These are phyloP conservation scores for Sycophila sp. DNA, from an alignment of 1,140 invertebrate species.

Conservation along the genomic window DNA sequence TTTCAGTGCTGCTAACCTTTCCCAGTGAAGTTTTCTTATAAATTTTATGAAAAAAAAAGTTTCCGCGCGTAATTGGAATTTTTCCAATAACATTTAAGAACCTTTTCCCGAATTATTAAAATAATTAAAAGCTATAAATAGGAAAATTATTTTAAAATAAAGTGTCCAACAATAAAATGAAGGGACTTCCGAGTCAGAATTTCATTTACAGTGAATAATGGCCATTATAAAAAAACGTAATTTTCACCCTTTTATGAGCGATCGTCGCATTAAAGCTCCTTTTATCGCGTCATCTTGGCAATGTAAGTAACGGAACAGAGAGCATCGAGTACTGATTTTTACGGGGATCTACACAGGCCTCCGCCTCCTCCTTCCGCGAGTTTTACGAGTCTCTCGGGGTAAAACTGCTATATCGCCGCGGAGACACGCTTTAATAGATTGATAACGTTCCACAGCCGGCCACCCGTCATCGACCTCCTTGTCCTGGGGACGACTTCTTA, in stretches of 20 bases:
- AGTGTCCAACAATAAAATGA: too few species aligned
- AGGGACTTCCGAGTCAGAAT: background rate
- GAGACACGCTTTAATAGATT: conserved; percentile 7
- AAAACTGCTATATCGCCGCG: conserved; percentile 9
- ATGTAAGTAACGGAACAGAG: background rate
- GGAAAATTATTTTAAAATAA: too few species aligned
- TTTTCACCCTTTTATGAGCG: conserved; percentile 10
- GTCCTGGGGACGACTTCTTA: background rate
- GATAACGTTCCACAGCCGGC: background rate
- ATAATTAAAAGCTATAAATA: too few species aligned
- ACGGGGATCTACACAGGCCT: too few species aligned
- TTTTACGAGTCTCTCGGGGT: background rate
- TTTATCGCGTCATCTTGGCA: background rate
- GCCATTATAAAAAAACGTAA: background rate
- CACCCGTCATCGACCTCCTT: background rate
- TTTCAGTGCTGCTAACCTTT: too few species aligned
- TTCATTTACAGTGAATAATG: background rate
- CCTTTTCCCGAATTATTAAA: too few species aligned
- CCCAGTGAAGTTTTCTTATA: too few species aligned
- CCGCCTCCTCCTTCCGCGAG: too few species aligned
- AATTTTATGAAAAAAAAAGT: too few species aligned
- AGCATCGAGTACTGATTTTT: conserved; percentile 12
- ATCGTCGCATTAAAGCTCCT: conserved; percentile 14
- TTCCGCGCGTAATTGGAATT: too few species aligned
- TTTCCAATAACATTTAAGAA: too few species aligned